Percentiles rank a stretch among this genome's conserved stretches.
Conservation (phyloP, 2,113 vertebrate genomes). For the Cichladusa arquata region DNA sequence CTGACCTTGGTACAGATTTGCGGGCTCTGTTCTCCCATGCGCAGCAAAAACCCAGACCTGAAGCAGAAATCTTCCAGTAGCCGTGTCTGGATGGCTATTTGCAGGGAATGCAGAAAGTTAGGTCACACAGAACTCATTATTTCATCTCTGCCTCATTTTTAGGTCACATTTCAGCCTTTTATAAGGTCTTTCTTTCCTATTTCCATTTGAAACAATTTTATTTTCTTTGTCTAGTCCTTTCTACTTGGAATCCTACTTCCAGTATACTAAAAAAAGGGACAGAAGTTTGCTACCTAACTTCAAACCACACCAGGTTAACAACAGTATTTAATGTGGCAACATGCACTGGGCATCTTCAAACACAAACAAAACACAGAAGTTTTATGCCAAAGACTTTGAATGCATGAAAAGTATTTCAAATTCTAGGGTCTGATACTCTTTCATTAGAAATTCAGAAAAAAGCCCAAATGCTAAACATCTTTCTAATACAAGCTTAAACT, state of each 20-base stretch:
- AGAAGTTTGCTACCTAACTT: not conserved
- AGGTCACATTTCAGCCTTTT: not conserved
- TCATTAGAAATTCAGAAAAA: not conserved
- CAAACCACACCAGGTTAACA: not conserved
- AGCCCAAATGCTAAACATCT: not conserved
- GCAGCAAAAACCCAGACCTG: not conserved
- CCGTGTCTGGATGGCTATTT: not conserved
- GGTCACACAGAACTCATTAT: not conserved
- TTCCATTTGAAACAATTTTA: not conserved
- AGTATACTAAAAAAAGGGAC: not conserved
- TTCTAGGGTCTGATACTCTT: not conserved
- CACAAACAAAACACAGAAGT: not conserved
- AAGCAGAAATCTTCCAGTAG: not conserved
- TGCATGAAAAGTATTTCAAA: not conserved
- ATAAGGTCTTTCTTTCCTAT: not conserved
- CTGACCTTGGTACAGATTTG: conserved; percentile 24
- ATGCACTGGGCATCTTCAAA: not conserved
- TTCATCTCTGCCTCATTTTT: not conserved
- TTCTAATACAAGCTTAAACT: not conserved
- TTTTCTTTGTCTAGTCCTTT: not conserved
- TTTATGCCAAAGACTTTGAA: not conserved
- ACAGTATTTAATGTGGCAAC: not conserved
- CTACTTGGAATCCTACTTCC: not conserved
- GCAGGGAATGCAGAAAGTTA: not conserved
- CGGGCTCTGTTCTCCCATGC: not conserved